Evolutionary conservation across 1,140 invertebrate genomes (phyloP).

Genomic region (Zaprionus inermis): DNA sequence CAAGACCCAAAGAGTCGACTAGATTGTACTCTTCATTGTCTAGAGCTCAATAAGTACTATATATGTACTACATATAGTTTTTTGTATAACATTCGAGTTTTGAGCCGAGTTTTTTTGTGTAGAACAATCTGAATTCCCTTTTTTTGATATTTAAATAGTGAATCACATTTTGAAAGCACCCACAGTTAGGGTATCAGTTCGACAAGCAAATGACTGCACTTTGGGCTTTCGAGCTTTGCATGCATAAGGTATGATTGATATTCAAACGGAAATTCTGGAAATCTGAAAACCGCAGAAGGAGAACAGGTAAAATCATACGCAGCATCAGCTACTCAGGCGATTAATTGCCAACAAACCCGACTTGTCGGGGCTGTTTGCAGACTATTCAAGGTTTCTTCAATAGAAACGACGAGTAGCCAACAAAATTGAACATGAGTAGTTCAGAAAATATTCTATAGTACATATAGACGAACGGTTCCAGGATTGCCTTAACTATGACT

Average conservation of each 20-base stretch:
- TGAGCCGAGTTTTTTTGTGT: background rate
- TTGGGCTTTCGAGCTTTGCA: conserved; percentile 62
- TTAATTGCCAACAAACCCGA: background rate
- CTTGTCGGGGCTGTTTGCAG: background rate
- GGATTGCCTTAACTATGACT: no score
- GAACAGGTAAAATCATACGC: background rate
- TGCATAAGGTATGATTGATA: conserved; percentile 62
- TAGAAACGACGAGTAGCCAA: no score
- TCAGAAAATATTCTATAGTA: no score
- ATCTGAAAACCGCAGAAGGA: background rate
- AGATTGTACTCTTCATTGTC: background rate
- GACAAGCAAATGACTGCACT: conserved; percentile 45
- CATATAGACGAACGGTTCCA: no score
- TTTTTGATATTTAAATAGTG: no score
- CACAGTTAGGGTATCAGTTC: background rate
- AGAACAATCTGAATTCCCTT: no score
- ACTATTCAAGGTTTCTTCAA: background rate
- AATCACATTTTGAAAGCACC: background rate
- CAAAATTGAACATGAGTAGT: no score
- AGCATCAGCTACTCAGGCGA: background rate
- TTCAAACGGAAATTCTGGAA: conserved; percentile 16
- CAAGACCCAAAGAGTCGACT: background rate
- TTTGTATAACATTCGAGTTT: no score
- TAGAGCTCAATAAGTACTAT: background rate
- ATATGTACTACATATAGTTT: no score